Evolutionary conservation across 1,140 invertebrate species (phyloP).

Genomic region (Galleria mellonella): DNA sequence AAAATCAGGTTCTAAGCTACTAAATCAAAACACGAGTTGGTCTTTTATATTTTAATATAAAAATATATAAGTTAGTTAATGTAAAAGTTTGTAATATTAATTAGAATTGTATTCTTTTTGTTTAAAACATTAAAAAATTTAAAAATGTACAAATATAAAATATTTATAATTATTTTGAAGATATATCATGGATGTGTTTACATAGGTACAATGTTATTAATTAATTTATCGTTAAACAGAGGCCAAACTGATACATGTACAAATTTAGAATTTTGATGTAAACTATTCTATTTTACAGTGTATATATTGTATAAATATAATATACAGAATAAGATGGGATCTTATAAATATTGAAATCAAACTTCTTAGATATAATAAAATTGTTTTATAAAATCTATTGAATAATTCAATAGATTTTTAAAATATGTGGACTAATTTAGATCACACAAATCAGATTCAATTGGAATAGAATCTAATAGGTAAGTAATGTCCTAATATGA

Average conservation of each 20-base stretch:
- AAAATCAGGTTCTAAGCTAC: slow-evolving; percentile 59
- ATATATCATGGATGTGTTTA: slow-evolving; percentile 15
- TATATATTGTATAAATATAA: not conserved
- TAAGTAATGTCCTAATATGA: slow-evolving; percentile 33
- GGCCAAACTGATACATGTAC: slow-evolving; percentile 14
- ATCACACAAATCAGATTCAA: slow-evolving; percentile 48
- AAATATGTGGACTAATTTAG: slow-evolving; percentile 7
- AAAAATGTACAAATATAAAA: too few relatives aligned
- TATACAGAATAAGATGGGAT: not conserved
- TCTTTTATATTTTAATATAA: slow-evolving; percentile 70
- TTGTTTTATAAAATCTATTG: too few relatives aligned
- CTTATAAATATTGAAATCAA: too few relatives aligned
- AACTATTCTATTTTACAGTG: slow-evolving; percentile 6
- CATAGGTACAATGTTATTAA: slow-evolving; percentile 5
- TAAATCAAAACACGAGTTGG: slow-evolving; percentile 69
- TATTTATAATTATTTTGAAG: slow-evolving; percentile 14
- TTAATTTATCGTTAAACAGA: not conserved
- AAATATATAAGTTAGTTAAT: slow-evolving; percentile 59
- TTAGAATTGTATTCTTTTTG: not conserved
- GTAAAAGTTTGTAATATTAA: slow-evolving; percentile 19
- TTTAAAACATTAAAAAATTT: slow-evolving; percentile 16
- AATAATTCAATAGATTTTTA: not conserved
- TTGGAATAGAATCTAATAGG: slow-evolving; percentile 42
- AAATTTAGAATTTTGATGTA: slow-evolving; percentile 28
- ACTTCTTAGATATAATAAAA: too few relatives aligned